Evolutionary conservation across 1,140 invertebrate species (phyloP).

Genomic region (Habropoda laboriosa): DNA sequence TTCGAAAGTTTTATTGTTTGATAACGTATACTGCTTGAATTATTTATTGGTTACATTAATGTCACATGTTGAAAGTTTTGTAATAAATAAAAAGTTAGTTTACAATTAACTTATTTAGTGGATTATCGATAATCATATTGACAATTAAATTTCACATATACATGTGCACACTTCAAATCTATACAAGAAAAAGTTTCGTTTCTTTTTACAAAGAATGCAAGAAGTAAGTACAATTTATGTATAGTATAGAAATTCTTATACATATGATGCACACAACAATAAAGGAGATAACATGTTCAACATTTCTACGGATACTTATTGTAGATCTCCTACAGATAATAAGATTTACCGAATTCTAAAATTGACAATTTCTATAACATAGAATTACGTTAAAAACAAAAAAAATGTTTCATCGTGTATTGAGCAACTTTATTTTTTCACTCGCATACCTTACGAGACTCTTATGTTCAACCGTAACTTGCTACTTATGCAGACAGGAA

Average conservation of each 20-base stretch:
- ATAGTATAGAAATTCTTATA: not conserved
- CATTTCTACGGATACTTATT: not conserved
- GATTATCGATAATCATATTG: not conserved
- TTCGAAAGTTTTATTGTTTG: constrained; percentile 3
- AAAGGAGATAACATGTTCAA: not conserved
- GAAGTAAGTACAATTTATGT: not conserved
- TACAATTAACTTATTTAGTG: not conserved
- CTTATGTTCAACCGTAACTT: not conserved
- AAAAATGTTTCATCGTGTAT: not conserved
- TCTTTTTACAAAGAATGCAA: not conserved
- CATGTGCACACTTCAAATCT: not conserved
- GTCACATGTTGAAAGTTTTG: not conserved
- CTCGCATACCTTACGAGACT: not conserved
- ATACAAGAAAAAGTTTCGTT: not conserved
- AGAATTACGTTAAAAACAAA: not conserved
- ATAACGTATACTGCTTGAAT: not conserved
- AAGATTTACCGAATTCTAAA: not conserved
- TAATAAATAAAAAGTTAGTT: not conserved
- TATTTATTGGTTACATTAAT: not conserved
- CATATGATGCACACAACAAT: not conserved
- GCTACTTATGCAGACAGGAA: not conserved
- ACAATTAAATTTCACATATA: not conserved
- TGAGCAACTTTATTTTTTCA: not conserved
- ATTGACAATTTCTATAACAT: not conserved
- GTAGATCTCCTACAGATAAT: not conserved